Base-by-base conservation (phyloP, 2,113 vertebrate genomes). In the Istiophorus platypterus region DNA sequence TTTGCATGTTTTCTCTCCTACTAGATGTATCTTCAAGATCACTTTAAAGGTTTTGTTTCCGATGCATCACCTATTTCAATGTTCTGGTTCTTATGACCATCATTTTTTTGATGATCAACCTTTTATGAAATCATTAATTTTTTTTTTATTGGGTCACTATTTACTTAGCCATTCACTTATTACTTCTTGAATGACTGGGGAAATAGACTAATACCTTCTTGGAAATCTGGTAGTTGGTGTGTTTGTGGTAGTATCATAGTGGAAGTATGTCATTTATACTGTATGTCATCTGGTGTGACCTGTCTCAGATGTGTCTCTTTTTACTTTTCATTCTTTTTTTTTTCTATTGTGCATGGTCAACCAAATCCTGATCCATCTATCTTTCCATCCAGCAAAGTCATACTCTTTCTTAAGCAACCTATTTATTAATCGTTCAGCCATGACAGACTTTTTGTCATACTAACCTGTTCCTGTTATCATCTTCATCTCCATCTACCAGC, bases 381-480 rank as follows among this genome's bases (percentile, higher is more conserved):
- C 26, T 8, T 29, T 59, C 15, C 17, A 34, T 31, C 27, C 15
- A 20, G 12, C 8, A 29, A 47, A 64, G 42, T 37, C 14, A 49
- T 17, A 39, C 11, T n/a, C 68, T 67, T 17, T 52, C 11, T 10
- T 8, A n/a, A 0, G 2, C 54, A 56, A 31, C 8, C 13, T 15
- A 10, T 57, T 9, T 37, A 24, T 72, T 7, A 34, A 6, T 37
- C 52, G 63, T 26, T 72, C 12, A 8, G 27, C 34, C 20, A 8
- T 31, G 26, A 54, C 66, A 72, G 17, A 7, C 13, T 49, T 39
- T 42, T 34, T 10, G 14, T 64, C 31, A 45, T 59, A 84, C 95
- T 84, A 15, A 95, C 95, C 92, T 91, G 85, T 79, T 70, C n/a
- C 57, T 92, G 42, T 70, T 89, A n/a, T 92, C 90, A 12, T 91